A percentile compares a stretch with the other conserved stretches of the same genome.
Evolutionary conservation across 2,113 vertebrate species (phyloP).

Genomic region (Brachypodius melanocephalos): DNA sequence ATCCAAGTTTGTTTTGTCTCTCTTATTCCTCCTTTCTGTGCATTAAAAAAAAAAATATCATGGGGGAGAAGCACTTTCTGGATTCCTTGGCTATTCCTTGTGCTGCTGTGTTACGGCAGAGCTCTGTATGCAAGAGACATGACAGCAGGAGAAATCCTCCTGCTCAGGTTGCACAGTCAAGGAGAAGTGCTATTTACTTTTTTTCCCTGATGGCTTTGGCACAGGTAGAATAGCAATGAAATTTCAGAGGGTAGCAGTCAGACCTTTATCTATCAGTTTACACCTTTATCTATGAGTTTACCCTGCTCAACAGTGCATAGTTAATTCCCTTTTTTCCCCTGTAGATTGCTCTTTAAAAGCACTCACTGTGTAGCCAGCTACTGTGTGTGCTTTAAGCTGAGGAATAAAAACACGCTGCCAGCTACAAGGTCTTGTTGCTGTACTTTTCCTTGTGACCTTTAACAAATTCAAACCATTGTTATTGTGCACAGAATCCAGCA

Average conservation of each 20-base stretch:
- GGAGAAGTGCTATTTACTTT: neutral
- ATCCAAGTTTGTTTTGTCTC: conserved; percentile 12
- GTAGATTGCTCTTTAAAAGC: neutral
- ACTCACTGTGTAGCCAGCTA: neutral
- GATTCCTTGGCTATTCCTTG: neutral
- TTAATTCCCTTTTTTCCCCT: neutral
- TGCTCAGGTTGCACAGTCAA: neutral
- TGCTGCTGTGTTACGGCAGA: neutral
- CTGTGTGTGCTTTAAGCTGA: neutral
- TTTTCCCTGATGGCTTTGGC: neutral
- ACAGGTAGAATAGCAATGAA: neutral
- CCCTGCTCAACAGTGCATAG: neutral
- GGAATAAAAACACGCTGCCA: neutral
- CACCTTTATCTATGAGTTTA: neutral
- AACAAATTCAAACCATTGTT: neutral
- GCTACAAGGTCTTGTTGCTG: neutral
- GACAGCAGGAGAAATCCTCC: neutral
- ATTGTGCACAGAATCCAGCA: neutral
- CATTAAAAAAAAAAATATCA: neutral
- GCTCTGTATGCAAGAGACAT: neutral
- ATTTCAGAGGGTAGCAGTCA: neutral
- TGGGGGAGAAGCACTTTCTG: neutral
- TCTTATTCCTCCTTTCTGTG: neutral
- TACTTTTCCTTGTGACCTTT: conserved; percentile 38
- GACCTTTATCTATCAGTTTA: neutral